Conservation (phyloP, 2,797 vertebrate species). For the Perodicticus potto region DNA sequence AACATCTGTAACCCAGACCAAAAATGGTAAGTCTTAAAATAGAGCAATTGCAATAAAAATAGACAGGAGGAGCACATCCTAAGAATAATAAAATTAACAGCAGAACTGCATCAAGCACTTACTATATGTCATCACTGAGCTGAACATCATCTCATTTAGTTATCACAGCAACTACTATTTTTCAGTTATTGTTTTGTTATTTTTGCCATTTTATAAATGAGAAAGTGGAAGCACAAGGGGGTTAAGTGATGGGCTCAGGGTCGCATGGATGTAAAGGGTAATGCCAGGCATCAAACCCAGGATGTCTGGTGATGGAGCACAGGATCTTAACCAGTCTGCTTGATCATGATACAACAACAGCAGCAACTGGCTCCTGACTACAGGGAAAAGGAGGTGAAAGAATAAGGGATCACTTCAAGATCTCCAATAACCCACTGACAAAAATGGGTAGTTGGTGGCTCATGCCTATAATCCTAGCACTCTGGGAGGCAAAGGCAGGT, state of each 20-base stretch:
- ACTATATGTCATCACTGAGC: not conserved
- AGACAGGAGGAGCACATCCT: not conserved
- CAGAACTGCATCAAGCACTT: not conserved
- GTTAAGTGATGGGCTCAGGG: not conserved
- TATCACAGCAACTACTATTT: not conserved
- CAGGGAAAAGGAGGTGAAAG: not conserved
- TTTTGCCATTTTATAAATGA: not conserved
- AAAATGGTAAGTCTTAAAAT: not conserved
- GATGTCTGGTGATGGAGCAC: not conserved
- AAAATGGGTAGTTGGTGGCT: not conserved
- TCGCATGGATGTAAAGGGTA: not conserved
- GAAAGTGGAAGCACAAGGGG: not conserved
- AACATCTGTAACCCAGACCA: not conserved
- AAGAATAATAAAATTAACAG: conserved; percentile 36
- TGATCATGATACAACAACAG: not conserved
- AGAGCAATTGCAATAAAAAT: not conserved
- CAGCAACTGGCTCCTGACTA: not conserved
- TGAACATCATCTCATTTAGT: not conserved
- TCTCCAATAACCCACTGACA: not conserved
- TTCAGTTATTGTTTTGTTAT: not conserved
- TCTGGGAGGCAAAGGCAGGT: too few species aligned
- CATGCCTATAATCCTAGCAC: too few species aligned
- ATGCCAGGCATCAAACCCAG: not conserved
- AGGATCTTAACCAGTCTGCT: not conserved
- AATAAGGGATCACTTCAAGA: not conserved